phyloP scores from a whole-genome alignment of 35 echinoderm and acorn worm genomes.

The Nesometra sesokonis region DNA sequence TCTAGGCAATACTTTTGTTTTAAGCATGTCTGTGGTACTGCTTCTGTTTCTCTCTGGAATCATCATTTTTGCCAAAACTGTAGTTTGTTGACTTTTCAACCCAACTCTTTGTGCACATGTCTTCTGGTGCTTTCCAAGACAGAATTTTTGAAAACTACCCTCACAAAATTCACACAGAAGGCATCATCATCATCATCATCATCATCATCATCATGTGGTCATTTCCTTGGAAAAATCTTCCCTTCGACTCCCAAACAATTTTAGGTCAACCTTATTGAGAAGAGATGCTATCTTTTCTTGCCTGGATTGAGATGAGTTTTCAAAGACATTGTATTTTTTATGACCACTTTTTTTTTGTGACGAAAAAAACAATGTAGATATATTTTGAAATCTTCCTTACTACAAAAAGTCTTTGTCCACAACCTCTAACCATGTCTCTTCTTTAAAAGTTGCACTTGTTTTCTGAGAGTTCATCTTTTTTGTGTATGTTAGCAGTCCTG shows the following conservation, averaged over 20 bases:
- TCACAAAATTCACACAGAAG: constrained; percentile 20
- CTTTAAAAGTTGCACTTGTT: background rate
- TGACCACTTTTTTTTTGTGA: constrained; percentile 11
- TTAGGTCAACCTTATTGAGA: constrained; percentile 5
- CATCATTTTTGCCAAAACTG: constrained; percentile 27
- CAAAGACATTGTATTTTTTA: background rate
- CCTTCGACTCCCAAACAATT: constrained; percentile 2
- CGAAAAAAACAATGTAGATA: background rate
- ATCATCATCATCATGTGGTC: constrained; percentile 3
- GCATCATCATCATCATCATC: constrained; percentile 5
- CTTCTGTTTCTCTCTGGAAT: background rate
- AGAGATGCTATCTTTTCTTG: constrained; percentile 12
- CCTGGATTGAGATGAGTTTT: background rate
- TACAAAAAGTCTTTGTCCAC: constrained; percentile 7
- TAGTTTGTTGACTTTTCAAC: background rate
- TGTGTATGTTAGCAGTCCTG: too few species aligned
- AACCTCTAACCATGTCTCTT: constrained; percentile 3
- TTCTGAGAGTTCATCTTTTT: too few species aligned
- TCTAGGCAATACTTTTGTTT: constrained; percentile 2
- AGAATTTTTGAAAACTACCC: constrained; percentile 1
- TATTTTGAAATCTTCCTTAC: background rate
- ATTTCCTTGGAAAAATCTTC: background rate
- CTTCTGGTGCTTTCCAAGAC: constrained; percentile 7
- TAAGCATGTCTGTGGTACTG: too few species aligned
- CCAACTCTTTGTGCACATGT: background rate